These are phyloP conservation scores for Bungarus multicinctus DNA, from an alignment of 2,113 vertebrate genomes.

Conservation along the genomic window DNA sequence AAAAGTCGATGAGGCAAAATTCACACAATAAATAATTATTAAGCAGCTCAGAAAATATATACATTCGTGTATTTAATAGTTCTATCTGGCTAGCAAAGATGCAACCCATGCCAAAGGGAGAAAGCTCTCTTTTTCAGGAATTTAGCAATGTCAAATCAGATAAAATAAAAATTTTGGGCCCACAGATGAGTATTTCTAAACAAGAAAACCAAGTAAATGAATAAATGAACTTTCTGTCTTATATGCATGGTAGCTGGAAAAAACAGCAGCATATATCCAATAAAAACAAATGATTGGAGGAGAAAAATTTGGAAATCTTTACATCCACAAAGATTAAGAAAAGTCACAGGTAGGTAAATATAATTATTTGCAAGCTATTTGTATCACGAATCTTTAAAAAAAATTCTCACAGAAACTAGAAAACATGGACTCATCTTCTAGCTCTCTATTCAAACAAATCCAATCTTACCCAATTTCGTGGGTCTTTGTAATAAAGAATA, in stretches of 20 bases:
- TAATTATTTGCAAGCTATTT: background rate
- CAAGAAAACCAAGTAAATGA: background rate
- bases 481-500: background rate
- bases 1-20: background rate
- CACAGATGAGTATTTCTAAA: background rate
- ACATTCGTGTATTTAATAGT: background rate
- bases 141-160: background rate
- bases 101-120: background rate
- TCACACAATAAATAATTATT: background rate
- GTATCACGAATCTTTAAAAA: background rate
- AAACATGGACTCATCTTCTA: background rate
- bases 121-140: background rate
- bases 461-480: background rate
- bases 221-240: background rate
- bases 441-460: background rate
- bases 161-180: background rate
- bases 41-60: background rate
- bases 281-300: background rate
- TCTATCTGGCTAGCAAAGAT: background rate
- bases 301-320: background rate
- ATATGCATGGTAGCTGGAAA: background rate
- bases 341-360: background rate
- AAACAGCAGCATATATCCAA: background rate
- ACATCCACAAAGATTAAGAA: background rate
- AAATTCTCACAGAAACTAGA: background rate